Conservation (phyloP, 1,140 invertebrate species). For the Latrodectus geometricus region DNA sequence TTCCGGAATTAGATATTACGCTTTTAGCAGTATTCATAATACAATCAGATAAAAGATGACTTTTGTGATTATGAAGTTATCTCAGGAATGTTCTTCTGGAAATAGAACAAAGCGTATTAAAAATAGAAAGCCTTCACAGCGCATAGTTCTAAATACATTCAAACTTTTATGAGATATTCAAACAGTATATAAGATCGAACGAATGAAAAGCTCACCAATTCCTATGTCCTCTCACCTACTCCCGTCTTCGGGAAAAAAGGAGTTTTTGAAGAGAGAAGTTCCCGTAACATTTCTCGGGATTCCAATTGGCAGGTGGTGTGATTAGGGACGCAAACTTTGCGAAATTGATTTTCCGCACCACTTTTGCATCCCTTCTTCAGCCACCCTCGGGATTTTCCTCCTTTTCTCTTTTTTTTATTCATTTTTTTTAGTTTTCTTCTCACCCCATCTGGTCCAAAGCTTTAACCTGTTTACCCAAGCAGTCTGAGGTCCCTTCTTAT, state of each 20-base stretch:
- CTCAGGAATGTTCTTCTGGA: too few species aligned
- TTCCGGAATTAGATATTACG: too few species aligned
- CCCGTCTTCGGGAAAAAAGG: neutral
- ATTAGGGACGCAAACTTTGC: slow-evolving; percentile 55
- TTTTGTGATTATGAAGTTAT: too few species aligned
- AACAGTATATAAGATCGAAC: too few species aligned
- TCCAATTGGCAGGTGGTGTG: slow-evolving; percentile 51
- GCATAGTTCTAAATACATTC: too few species aligned
- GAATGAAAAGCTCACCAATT: neutral
- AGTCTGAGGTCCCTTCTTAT: slow-evolving; percentile 21
- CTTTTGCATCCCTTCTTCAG: slow-evolving; percentile 34
- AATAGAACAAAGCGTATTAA: too few species aligned
- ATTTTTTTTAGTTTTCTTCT: slow-evolving; percentile 31
- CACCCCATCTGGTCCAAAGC: slow-evolving; percentile 51
- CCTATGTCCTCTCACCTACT: neutral
- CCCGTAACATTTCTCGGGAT: slow-evolving; percentile 1
- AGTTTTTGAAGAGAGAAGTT: slow-evolving; percentile 12
- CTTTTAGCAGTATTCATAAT: too few species aligned
- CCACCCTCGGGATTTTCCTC: neutral
- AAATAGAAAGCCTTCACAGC: too few species aligned
- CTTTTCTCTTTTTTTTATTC: neutral
- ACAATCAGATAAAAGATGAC: too few species aligned
- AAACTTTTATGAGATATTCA: too few species aligned
- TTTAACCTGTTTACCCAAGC: slow-evolving; percentile 58
- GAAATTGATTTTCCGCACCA: slow-evolving; percentile 54